These are phyloP conservation scores for Felis chaus DNA, from an alignment of 2,113 vertebrate species.

Conservation along the genomic window DNA sequence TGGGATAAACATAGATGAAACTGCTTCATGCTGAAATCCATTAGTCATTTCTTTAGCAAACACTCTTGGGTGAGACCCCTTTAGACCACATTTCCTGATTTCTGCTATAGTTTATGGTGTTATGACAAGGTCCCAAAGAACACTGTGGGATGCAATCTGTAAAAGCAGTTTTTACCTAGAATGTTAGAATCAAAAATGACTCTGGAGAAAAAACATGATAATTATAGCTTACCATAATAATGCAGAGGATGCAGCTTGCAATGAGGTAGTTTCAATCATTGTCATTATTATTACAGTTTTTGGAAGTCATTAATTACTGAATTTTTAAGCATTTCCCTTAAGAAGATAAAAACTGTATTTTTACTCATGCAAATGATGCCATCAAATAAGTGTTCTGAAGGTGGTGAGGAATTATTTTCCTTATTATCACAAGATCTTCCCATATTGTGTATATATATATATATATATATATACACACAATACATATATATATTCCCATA, in stretches of 20 bases:
- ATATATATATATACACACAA: no score
- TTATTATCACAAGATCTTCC: slow-evolving; percentile 69
- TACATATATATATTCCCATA: no score
- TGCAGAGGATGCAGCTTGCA: slow-evolving; percentile 53
- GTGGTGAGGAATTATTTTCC: slow-evolving; percentile 68
- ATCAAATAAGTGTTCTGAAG: slow-evolving; percentile 72
- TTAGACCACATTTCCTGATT: neutral
- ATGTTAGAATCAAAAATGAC: slow-evolving; percentile 14
- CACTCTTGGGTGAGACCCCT: neutral
- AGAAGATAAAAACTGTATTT: slow-evolving; percentile 70
- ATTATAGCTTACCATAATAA: slow-evolving; percentile 67
- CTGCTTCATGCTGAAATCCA: neutral
- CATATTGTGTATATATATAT: no score
- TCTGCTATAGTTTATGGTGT: neutral
- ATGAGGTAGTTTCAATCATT: slow-evolving; percentile 53
- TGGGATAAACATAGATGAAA: neutral
- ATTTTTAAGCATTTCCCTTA: slow-evolving; percentile 72
- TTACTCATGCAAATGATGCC: slow-evolving; percentile 77
- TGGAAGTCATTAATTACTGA: slow-evolving; percentile 75
- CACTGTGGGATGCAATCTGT: neutral
- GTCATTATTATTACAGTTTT: slow-evolving; percentile 72
- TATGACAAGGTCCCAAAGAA: neutral
- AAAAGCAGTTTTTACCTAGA: slow-evolving; percentile 18
- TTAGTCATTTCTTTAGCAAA: slow-evolving; percentile 30
- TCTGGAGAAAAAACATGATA: slow-evolving; percentile 32